Evolutionary conservation across 2,888 invertebrate genomes (phyloP), one percentile per base, ranked within the genome.

Genomic region (Gymnocheta viridis): DNA sequence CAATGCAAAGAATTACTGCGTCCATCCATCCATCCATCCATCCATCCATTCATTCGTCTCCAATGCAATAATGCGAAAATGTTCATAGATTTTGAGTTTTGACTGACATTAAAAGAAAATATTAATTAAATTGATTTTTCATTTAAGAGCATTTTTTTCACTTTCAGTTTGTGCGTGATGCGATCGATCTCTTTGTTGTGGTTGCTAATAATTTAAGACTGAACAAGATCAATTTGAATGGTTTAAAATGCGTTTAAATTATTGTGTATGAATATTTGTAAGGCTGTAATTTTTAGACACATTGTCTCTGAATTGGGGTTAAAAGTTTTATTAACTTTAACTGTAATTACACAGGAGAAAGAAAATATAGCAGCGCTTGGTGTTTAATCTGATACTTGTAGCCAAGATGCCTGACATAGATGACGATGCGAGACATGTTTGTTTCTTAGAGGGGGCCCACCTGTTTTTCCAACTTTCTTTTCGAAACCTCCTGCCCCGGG

Each of bases 121-220:
- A 82, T 54, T 76, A 82, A 76, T 82, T 82, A 69, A 76, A 82
- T 77, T 62, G 69, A 82, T 41, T 69, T 60, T 51, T 67, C 24
- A 27, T 77, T 69, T 58, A n/a, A 32, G 51, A 51, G 44, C 4
- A 17, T 29, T 54, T n/a, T n/a, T n/a, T 64, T 38, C n/a, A n/a
- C 10, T 58, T 72, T 32, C 6, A 29, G 19, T 17, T 38, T 29
- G 0, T 29, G 5, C 12, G 10, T 17, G 44, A 17, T 49, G 29
- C 35, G 54, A 54, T 74, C 35, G 54, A 54, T 74, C 32, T 41
- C 14, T 29, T 32, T 66, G 19, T 66, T 56, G 54, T 32, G 29
- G 64, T 47, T 76, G 22, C 44, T 9, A 56, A 35, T 17, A 54
- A 22, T 64, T 44, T 22, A 22, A 44, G 66, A 56, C 66, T 66